A percentile compares a stretch with the other conserved stretches of the same genome.
Evolutionary conservation across 2,113 vertebrate species (phyloP).

Genomic region (Equus quagga): DNA sequence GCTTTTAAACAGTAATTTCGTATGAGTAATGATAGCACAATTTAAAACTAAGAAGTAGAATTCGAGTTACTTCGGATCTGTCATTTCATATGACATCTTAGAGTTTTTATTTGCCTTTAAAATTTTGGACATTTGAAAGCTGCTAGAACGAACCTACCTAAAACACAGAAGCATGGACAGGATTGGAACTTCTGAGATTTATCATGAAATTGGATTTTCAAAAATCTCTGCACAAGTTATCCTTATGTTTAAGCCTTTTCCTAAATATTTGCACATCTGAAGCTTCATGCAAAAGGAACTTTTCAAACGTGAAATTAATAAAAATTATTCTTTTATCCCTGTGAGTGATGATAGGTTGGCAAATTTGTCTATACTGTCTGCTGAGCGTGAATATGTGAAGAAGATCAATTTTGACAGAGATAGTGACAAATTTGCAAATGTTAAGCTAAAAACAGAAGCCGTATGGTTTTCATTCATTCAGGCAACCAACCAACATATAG

Average conservation of each 20-base stretch:
- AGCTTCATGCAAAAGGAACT: neutral
- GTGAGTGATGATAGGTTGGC: neutral
- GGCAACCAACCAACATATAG: neutral
- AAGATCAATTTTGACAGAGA: neutral
- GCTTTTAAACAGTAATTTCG: neutral
- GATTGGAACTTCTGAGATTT: constrained; percentile 18
- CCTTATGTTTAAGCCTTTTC: neutral
- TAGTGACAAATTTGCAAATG: neutral
- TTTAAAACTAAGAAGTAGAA: neutral
- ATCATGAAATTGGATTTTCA: neutral
- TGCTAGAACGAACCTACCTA: neutral
- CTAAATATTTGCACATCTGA: neutral
- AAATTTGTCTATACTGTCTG: neutral
- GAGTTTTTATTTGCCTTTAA: neutral
- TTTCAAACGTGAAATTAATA: neutral
- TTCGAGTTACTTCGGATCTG: neutral
- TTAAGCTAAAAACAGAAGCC: neutral
- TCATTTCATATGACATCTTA: neutral
- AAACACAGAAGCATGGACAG: neutral
- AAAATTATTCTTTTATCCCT: neutral
- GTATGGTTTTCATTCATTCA: neutral
- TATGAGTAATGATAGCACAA: neutral
- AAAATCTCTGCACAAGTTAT: neutral
- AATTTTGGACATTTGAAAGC: neutral
- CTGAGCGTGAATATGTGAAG: neutral